Evolutionary conservation across 2,113 vertebrate species (phyloP), one percentile per base, ranked within the genome.

Genomic region (Mustelus asterias): DNA sequence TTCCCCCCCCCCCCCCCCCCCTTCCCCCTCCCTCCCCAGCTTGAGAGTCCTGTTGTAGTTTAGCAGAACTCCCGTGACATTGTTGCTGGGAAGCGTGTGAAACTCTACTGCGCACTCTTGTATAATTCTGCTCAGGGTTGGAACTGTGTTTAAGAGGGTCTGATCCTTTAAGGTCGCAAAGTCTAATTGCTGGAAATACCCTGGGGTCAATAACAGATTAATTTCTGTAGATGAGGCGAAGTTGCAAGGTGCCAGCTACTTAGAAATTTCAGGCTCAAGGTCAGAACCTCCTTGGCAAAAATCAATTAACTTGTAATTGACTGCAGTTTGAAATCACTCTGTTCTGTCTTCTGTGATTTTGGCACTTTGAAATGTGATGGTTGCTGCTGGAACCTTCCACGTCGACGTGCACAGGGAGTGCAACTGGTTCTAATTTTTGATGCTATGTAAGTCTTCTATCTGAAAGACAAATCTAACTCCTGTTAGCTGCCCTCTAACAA

Each of bases 251-350:
- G 80, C 20, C n/a, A 83, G 80, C 37, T 83, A 41, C 16, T 83
- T 83, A 44, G 37, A 83, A 83, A 83, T 83, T 83, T 83, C 37
- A 83, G 80, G 16, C 80, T 83, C 80, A 83, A 83, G 37, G 80
- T 83, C 37, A 83, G 37, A 41, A 20, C 80, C 20, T 83, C 7
- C 80, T 76, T 37, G 6, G 37, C 37, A 83, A 83, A 63, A 41
- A 83, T 83, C 16, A 83, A 44, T 83, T 83, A 83, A 83, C 80
- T 83, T 83, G 37, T 83, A 83, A 83, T 83, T 83, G 80, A 83
- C 37, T 14, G 16, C 7, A 44, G 80, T 41, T 83, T 83, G 80
- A 83, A 83, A 83, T 83, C 37, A 44, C 37, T 44, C 37, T 83
- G 3, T 7, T 44, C 80, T 83, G 80, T 83, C 80, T 83, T 18